These are phyloP conservation scores for Crenichthys baileyi DNA, from an alignment of 2,797 vertebrate species.

Conservation along the genomic window DNA sequence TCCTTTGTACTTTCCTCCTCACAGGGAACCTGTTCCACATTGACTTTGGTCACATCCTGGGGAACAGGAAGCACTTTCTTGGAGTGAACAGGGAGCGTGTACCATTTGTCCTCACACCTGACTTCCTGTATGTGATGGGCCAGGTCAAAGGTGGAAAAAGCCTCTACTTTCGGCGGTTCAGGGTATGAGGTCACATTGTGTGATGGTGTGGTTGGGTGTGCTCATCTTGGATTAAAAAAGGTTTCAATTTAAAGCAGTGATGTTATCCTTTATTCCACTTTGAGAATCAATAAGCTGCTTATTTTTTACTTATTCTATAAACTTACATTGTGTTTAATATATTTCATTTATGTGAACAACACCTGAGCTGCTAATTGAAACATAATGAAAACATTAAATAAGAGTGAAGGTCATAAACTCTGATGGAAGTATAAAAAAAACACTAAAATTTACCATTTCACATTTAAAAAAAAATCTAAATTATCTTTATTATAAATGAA, in stretches of 20 bases:
- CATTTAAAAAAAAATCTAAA: background rate
- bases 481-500: background rate
- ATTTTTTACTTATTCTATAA: background rate
- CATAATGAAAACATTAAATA: too few relatives aligned
- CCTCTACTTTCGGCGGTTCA: constrained; percentile 81
- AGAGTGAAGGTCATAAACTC: too few relatives aligned
- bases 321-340: background rate
- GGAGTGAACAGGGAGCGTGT: constrained; percentile 81
- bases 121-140: constrained; percentile 85
- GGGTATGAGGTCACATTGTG: constrained; percentile 57
- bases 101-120: constrained; percentile 85
- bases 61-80: constrained; percentile 81
- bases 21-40: constrained; percentile 86
- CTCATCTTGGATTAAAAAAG: background rate
- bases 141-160: constrained; percentile 71
- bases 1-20: background rate
- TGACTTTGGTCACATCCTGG: constrained; percentile 86
- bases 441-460: background rate
- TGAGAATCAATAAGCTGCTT: background rate
- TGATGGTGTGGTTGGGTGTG: background rate
- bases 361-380: too few relatives aligned
- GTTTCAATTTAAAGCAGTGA: background rate
- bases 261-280: background rate
- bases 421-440: background rate
- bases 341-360: background rate